Base-by-base conservation (phyloP, 2,797 vertebrate species). In the Rhynchonycteris naso region DNA sequence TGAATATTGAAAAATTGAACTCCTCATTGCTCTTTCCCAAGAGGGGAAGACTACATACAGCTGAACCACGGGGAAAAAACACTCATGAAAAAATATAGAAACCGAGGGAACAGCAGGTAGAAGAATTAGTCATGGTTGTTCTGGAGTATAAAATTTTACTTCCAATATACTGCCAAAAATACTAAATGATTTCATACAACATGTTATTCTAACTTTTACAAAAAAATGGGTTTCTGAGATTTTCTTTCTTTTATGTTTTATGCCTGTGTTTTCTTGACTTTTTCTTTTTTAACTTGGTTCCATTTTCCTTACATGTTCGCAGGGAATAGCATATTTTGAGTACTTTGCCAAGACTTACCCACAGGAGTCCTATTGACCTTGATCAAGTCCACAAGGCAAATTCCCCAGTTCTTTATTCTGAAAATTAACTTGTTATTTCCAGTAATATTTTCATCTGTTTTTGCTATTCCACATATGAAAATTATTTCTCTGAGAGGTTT, bases 401-500 rank as follows among this genome's bases (percentile, higher is more conserved):
- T 96, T 97, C 87, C 93, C 63, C 75, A 88, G 85, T 88, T 68
- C 47, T 83, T 95, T 59, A 61, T 91, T 96, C 95, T 94, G 65
- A 97, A 98, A 91, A 96, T 61, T 26, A 75, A 91, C 35, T 95
- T 97, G 76, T 68, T 97, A 91, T 96, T 97, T 97, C 80, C 79
- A 95, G 87, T 90, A 72, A 47, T 93, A 94, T 91, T 97, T 97
- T 97, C 92, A 97, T 90, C 96, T 97, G 96, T 86, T 97, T 98
- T 97, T 97, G 96, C 94, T 97, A 95, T 92, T 90, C 93, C 92
- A 97, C 96, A 97, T 89, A 85, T 97, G 97, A 97, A 89, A 97
- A 97, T 97, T 98, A 97, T 97, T 98, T 98, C 95, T 93, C 91
- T 95, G 82, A 97, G 97, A 96, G 91, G 38, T 96, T 98, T 98